Conservation (phyloP, 2,888 invertebrate genomes). For the Ephialtes manifestator region DNA sequence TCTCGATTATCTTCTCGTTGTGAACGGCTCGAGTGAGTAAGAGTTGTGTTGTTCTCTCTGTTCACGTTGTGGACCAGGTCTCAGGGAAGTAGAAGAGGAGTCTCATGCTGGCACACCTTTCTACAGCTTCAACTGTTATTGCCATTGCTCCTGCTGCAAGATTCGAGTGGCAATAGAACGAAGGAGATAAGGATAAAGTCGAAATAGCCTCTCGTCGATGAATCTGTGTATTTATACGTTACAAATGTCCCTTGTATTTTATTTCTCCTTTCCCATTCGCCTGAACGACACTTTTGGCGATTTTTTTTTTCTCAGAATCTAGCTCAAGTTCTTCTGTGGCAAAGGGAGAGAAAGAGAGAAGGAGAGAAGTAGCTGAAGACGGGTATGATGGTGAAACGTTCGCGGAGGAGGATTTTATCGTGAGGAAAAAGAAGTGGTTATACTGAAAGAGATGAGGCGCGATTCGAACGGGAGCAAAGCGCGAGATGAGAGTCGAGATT, state of each 20-base stretch:
- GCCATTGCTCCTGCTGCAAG: constrained; percentile 16
- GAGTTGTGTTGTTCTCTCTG: background rate
- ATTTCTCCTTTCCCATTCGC: constrained; percentile 6
- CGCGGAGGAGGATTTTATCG: constrained; percentile 63
- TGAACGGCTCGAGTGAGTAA: constrained; percentile 12
- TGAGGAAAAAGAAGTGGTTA: constrained; percentile 67
- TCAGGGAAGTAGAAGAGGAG: constrained; percentile 3
- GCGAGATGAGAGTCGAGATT: constrained; percentile 79
- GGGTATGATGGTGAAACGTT: constrained; percentile 38
- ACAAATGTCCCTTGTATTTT: constrained; percentile 33
- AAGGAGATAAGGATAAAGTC: constrained; percentile 38
- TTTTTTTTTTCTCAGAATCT: constrained; percentile 18
- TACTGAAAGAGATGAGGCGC: constrained; percentile 68
- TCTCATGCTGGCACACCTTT: constrained; percentile 30
- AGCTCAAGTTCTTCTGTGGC: constrained; percentile 11
- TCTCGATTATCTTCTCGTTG: constrained; percentile 51
- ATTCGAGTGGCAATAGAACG: constrained; percentile 18
- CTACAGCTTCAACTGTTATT: background rate
- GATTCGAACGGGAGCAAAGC: constrained; percentile 74
- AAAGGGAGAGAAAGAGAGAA: background rate
- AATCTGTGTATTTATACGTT: background rate
- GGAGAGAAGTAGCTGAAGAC: constrained; percentile 12
- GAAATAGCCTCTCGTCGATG: constrained; percentile 9
- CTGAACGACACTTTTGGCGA: background rate
- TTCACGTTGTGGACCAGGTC: constrained; percentile 12